Evolutionary conservation across 2,113 vertebrate genomes (phyloP).

Genomic region (Melozone crissalis): DNA sequence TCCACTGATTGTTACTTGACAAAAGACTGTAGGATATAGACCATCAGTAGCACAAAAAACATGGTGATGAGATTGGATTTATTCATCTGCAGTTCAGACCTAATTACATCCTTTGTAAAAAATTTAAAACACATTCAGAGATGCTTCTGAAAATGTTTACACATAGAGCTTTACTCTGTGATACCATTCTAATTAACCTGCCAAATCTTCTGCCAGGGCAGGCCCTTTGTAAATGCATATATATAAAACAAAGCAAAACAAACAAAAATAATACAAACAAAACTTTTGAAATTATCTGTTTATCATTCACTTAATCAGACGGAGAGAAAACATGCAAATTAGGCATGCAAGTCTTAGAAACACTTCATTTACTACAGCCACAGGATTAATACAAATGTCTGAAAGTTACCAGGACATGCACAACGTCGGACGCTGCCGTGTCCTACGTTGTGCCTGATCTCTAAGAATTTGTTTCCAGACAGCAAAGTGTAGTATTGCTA

Average conservation of each 20-base stretch:
- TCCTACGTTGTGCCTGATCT: neutral
- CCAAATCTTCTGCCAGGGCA: neutral
- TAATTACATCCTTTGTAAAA: neutral
- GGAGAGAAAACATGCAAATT: neutral
- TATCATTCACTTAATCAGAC: neutral
- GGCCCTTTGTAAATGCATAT: neutral
- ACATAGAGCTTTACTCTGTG: neutral
- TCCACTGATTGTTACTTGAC: neutral
- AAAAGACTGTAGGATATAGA: neutral
- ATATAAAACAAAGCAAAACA: conserved; percentile 2
- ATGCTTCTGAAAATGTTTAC: neutral
- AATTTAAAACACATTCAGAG: neutral
- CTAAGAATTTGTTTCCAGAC: neutral
- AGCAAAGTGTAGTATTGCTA: neutral
- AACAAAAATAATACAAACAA: neutral
- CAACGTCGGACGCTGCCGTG: neutral
- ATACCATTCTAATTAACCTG: neutral
- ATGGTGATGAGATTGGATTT: neutral
- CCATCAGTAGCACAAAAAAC: neutral
- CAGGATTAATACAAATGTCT: neutral
- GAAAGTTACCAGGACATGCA: neutral
- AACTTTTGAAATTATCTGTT: neutral
- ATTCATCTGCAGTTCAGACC: neutral
- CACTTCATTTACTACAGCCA: neutral
- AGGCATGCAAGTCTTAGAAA: neutral